Base-by-base conservation (phyloP, 1,140 invertebrate genomes). In the Achatina immaculata region DNA sequence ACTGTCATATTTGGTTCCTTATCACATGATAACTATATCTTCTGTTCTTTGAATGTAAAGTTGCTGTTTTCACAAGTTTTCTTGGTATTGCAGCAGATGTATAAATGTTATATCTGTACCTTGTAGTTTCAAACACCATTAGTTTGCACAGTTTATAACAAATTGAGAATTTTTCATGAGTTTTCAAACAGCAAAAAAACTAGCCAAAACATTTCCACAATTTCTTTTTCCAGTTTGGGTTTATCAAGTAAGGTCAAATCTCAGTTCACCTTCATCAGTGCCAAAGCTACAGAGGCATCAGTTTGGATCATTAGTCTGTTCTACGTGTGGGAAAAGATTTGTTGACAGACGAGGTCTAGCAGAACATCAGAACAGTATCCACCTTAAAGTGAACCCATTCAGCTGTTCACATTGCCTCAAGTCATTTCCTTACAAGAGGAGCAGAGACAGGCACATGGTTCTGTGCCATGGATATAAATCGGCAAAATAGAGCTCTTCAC, bases 321-420 rank as follows among this genome's bases (percentile, higher is more conserved):
- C 24, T 34, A 11, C 14, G 42, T 73, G 71, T 73, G 71, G 71
- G 2, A 73, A 73, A 73, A 1, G 40, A 7, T 73, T 73, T 48
- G 28, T 11, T 43, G 42, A 48, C 43, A 73, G n/a, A 11, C n/a
- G 38, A 43, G 38, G 58, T 62, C 40, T 76, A 7, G 34, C 14
- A 62, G 74, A 76, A 31, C 74, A 76, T 40, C 34, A 62, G 55
- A 76, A 76, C 51, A 65, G 74, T 76, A 55, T 76, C 58, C 74
- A 76, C 58, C 51, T 76, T 9, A 76, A 76, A 76, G 7, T 36
- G 21, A 45, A 73, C 28, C 71, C 38, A 34, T 73, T 43, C n/a
- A 38, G 28, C 42, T 73, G 71, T 21, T 48, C 71, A 51, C n/a
- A 45, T 3, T 73, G 71, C 42, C 19, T 43, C 31, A 73, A 48